Evolutionary conservation across 2,888 invertebrate genomes (phyloP), one percentile per base, ranked within the genome.

Genomic region (Spisula subtruncata): DNA sequence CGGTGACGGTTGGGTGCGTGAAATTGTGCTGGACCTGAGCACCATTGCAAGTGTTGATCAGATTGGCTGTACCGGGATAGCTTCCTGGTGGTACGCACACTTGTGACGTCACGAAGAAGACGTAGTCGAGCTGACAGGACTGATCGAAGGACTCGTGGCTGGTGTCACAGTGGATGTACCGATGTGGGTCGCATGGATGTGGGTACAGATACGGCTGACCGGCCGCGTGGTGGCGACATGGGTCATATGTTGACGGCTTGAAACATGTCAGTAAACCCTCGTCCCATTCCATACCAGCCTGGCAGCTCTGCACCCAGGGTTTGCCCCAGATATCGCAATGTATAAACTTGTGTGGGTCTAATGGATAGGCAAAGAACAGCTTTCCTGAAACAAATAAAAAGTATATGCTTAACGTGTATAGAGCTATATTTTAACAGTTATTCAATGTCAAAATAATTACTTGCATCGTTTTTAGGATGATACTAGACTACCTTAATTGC

Each of bases 301-400:
- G 94, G 83, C 94, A 94, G 6, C 75, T 79, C 66, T 88, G 89
- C 16, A 92, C 87, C 92, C 93, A 94, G 10, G 94, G 90, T n/a
- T 94, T 89, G 2, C 95, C 94, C 94, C 93, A 94, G 12, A 94
- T 91, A 80, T 94, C 94, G 66, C 95, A 94, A 83, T 95, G 94
- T 80, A 94, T 94, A 85, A 92, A 94, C 86, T 93, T 92, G 8
- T 89, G 89, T 2, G 35, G 41, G 82, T 93, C 91, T 0, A 83
- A 56, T 0, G 92, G 92, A 66, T 93, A 94, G 1, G 84, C 82
- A 85, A 93, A 94, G 88, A 92, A 94, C 84, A 94, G 88, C 12
- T 93, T 86, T 5, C 90, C 92, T 92, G 84, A 79, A 88, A 90
- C 14, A n/a, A 25, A 66, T 51, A 88, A 90, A 14, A n/a, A 25